Evolutionary conservation across 2,888 invertebrate genomes (phyloP).

Genomic region (Scaptomyza cyrtandrae): DNA sequence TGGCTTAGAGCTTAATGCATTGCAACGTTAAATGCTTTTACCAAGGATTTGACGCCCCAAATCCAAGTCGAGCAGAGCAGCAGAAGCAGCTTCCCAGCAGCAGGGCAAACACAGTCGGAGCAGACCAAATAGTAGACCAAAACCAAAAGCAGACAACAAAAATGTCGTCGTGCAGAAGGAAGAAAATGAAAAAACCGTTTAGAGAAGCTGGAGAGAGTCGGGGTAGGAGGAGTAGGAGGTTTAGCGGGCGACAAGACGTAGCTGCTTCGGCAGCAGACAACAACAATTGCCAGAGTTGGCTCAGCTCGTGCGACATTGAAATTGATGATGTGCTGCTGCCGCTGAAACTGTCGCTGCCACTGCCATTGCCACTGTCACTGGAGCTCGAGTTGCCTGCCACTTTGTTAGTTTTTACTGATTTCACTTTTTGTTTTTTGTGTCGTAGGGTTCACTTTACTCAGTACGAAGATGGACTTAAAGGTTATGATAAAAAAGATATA

Average conservation of each 20-base stretch:
- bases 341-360: slow-evolving; percentile 13
- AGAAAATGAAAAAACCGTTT: slow-evolving; percentile 37
- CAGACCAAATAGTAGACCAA: slow-evolving; percentile 5
- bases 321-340: slow-evolving; percentile 73
- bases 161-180: slow-evolving; percentile 45
- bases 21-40: slow-evolving; percentile 82
- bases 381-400: slow-evolving; percentile 23
- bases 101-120: slow-evolving; percentile 34
- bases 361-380: neutral
- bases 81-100: slow-evolving; percentile 29
- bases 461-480: too few species aligned
- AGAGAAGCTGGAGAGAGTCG: neutral
- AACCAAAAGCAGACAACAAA: slow-evolving; percentile 51
- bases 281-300: slow-evolving; percentile 39
- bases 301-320: slow-evolving; percentile 75
- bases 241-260: slow-evolving; percentile 15
- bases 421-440: slow-evolving; percentile 61
- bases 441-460: too few species aligned
- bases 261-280: slow-evolving; percentile 18
- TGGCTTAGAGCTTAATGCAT: slow-evolving; percentile 71
- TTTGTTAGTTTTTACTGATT: slow-evolving; percentile 75
- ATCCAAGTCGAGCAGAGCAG: slow-evolving; percentile 47
- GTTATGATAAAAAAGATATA: neutral
- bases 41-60: slow-evolving; percentile 72
- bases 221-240: neutral